These are phyloP conservation scores for Crypturellus undulatus DNA, from an alignment of 2,113 vertebrate genomes.

Conservation along the genomic window DNA sequence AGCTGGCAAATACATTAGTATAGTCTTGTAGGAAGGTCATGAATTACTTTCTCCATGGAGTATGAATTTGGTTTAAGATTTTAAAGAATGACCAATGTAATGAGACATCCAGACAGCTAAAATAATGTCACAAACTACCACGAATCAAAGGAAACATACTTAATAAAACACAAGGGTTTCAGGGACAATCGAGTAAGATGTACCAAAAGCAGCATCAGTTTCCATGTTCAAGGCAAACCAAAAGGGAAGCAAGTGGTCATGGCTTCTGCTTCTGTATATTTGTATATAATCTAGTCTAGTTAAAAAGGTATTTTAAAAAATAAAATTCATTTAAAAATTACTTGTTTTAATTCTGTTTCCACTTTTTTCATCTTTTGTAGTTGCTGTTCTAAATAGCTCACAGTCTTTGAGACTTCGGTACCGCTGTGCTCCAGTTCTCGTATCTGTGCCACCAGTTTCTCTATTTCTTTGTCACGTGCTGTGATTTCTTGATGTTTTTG, in stretches of 20 bases:
- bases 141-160: background rate
- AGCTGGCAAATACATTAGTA: background rate
- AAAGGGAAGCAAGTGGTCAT: background rate
- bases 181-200: background rate
- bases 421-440: constrained; percentile 82
- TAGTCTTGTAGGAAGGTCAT: background rate
- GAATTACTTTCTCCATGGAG: background rate
- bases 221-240: background rate
- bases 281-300: background rate
- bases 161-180: background rate
- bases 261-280: background rate
- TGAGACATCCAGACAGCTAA: background rate
- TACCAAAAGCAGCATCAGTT: background rate
- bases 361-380: constrained; percentile 81
- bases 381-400: constrained; percentile 83
- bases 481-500: constrained; percentile 80
- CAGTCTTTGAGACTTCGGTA: constrained; percentile 62
- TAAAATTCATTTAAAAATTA: constrained; percentile 34
- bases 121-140: background rate
- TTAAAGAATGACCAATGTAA: background rate
- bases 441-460: constrained; percentile 81
- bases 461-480: constrained; percentile 88
- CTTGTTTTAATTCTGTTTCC: constrained; percentile 85
- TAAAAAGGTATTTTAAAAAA: background rate
- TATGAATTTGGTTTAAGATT: background rate